Evolutionary conservation across 2,888 invertebrate genomes (phyloP).

Genomic region (Lasioglossum marginatum): DNA sequence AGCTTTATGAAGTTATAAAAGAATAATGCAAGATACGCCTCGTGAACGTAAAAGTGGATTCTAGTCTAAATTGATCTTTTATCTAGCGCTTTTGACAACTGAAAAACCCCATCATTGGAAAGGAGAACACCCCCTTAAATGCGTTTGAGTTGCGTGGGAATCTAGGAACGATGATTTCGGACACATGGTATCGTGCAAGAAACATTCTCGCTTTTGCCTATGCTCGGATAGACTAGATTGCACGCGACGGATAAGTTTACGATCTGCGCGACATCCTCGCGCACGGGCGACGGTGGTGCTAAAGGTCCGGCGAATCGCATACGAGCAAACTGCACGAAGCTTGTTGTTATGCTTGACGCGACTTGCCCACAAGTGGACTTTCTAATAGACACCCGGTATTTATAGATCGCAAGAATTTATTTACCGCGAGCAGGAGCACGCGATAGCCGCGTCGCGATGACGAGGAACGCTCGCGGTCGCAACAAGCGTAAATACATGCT

Average conservation of each 20-base stretch:
- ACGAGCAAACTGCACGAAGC: constrained; percentile 28
- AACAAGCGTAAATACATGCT: constrained; percentile 40
- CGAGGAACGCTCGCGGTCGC: constrained; percentile 4
- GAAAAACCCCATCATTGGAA: too few relatives aligned
- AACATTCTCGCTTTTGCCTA: neutral
- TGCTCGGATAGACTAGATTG: neutral
- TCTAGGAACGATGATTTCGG: neutral
- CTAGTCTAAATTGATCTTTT: too few relatives aligned
- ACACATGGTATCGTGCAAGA: neutral
- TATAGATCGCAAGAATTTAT: constrained; percentile 54
- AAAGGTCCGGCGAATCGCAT: constrained; percentile 18
- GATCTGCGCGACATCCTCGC: neutral
- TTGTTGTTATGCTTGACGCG: constrained; percentile 42
- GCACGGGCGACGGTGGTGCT: neutral
- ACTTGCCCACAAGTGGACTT: constrained; percentile 53
- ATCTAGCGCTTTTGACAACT: too few relatives aligned
- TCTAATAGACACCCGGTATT: constrained; percentile 59
- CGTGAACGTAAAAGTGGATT: too few relatives aligned
- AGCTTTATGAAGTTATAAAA: too few relatives aligned
- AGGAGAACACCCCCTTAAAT: too few relatives aligned
- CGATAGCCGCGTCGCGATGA: neutral
- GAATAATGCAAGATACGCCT: too few relatives aligned
- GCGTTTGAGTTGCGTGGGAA: too few relatives aligned
- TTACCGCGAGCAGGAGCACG: constrained; percentile 24
- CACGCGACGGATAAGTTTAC: neutral